These are phyloP conservation scores for Anhinga rufa DNA, from an alignment of 2,113 vertebrate genomes.

Conservation along the genomic window DNA sequence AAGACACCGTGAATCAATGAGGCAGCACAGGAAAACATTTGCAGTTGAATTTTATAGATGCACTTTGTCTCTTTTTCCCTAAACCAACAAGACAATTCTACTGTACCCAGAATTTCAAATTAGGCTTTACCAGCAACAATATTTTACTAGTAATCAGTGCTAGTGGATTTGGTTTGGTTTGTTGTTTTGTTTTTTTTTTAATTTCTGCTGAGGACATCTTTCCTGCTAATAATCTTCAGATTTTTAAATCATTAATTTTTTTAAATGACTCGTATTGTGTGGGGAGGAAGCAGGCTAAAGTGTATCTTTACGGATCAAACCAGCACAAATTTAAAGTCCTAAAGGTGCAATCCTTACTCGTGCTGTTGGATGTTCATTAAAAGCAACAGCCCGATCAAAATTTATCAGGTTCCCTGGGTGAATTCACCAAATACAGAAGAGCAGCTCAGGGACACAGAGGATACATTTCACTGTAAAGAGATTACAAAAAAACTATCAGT, in stretches of 20 bases:
- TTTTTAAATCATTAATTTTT: background rate
- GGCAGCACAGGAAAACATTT: background rate
- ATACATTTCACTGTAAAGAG: background rate
- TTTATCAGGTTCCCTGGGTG: background rate
- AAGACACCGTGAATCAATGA: background rate
- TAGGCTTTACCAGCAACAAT: background rate
- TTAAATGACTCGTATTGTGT: background rate
- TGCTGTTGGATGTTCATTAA: background rate
- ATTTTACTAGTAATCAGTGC: background rate
- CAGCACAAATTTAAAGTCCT: background rate
- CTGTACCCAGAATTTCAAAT: background rate
- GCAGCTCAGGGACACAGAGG: background rate
- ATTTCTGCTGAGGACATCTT: background rate
- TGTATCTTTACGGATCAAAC: conserved; percentile 14
- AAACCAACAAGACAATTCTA: background rate
- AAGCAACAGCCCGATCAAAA: background rate
- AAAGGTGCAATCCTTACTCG: background rate
- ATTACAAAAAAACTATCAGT: background rate
- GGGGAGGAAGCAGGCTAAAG: background rate
- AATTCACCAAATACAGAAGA: background rate
- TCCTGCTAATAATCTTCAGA: background rate
- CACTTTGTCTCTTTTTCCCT: background rate
- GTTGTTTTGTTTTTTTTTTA: background rate
- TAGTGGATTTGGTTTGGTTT: background rate
- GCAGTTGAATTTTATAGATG: background rate